Evolutionary conservation across 2,113 vertebrate species (phyloP), one percentile per base, ranked within the genome.

Genomic region (Sinocyclocheilus maitianheensis): DNA sequence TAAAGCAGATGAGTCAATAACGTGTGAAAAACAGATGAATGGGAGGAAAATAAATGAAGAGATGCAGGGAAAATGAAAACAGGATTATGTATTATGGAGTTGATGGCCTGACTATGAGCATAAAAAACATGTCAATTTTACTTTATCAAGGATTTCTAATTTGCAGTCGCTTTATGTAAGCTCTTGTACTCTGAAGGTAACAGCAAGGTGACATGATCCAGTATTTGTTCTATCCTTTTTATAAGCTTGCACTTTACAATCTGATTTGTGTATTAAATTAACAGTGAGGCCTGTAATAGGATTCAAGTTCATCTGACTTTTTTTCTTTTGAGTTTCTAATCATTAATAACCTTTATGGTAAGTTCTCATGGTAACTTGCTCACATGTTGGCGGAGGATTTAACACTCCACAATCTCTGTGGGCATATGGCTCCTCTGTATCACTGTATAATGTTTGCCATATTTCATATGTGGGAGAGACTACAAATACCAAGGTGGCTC

Each of bases 381-480:
- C 43, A 51, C 4, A 46, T 81, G 43, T 63, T 81, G 62, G 43
- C 4, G 40, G n/a, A 30, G 40, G 4, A 22, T 71, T 51, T 55
- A 83, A 37, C 65, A 83, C 63, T 26, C 20, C 63, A 55, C 43
- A 34, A 53, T 82, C 24, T 83, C 67, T 55, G 65, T 72, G 30
- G 65, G 67, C 51, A 83, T 83, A 53, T 72, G 81, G 46, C 51
- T 40, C 30, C 34, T n/a, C 60, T 67, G 58, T 51, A 53, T 71
- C 46, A 34, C 80, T 82, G 80, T 48, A 51, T 53, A 53, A 71
- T 82, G 63, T 69, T 82, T 82, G 65, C 16, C 81, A 71, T 71
- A 71, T 82, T 82, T 82, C 81, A 82, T 82, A 53, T 71, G 81
- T 82, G 81, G 63, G 63, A 71, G 81, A 82, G 26, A 71, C 69